Conservation (phyloP, 2,888 invertebrate species). For the Eurois occulta region DNA sequence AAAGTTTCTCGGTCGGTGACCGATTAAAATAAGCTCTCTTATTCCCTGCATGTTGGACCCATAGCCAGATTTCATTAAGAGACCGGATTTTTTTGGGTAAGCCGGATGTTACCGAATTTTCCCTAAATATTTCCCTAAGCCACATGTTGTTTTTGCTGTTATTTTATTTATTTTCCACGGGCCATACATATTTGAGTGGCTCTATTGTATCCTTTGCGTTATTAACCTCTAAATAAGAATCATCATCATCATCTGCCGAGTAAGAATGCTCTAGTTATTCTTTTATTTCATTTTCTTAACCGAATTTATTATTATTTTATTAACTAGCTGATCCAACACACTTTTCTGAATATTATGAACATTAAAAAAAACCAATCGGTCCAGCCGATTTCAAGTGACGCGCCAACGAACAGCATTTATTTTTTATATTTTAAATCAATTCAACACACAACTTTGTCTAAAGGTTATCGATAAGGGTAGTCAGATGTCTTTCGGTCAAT, state of each 20-base stretch:
- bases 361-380: not conserved
- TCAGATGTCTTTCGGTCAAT: not conserved
- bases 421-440: not conserved
- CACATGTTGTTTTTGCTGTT: not conserved
- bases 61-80: constrained; percentile 20
- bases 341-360: not conserved
- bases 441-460: not conserved
- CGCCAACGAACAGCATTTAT: not conserved
- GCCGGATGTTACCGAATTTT: constrained; percentile 1
- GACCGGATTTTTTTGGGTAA: constrained; percentile 4
- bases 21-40: constrained; percentile 4
- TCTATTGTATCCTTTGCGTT: not conserved
- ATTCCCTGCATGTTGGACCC: not conserved
- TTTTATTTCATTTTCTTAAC: not conserved
- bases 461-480: not conserved
- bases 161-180: not conserved
- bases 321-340: not conserved
- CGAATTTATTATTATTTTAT: not conserved
- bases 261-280: not conserved
- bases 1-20: not conserved
- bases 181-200: not conserved
- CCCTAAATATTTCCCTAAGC: not conserved
- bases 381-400: not conserved
- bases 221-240: not conserved
- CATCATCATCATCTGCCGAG: too few relatives aligned